Evolutionary conservation across 2,888 invertebrate genomes (phyloP).

Genomic region (Acronicta psi): DNA sequence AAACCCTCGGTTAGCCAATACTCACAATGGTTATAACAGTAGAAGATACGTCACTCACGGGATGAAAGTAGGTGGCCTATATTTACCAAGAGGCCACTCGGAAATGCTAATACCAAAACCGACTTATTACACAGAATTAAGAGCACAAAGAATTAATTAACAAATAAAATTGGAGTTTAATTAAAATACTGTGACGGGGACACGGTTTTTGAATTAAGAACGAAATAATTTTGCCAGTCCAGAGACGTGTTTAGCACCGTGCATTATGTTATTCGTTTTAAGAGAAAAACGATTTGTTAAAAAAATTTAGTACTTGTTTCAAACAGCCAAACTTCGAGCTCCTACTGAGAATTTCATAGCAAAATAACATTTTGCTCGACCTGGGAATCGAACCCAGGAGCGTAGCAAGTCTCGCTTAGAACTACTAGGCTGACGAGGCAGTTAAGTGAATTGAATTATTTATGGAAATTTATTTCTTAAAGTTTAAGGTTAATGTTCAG

Average conservation of each 20-base stretch:
- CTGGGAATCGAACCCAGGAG: too few relatives aligned
- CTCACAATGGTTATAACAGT: too few relatives aligned
- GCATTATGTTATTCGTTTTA: constrained; percentile 21
- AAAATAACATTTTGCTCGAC: too few relatives aligned
- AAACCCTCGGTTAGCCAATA: too few relatives aligned
- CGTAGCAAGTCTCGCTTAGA: too few relatives aligned
- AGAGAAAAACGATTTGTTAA: constrained; percentile 10
- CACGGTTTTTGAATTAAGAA: constrained; percentile 51
- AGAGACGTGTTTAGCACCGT: constrained; percentile 5
- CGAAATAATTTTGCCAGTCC: constrained; percentile 20
- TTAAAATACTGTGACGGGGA: constrained; percentile 49
- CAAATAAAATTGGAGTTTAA: constrained; percentile 40
- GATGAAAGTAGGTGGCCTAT: not conserved
- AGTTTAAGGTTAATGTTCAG: too few relatives aligned
- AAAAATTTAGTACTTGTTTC: too few relatives aligned
- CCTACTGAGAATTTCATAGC: too few relatives aligned
- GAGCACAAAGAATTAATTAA: constrained; percentile 33
- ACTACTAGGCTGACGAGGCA: too few relatives aligned
- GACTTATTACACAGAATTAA: constrained; percentile 8
- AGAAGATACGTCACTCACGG: not conserved
- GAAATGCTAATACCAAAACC: constrained; percentile 6
- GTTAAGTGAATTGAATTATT: too few relatives aligned
- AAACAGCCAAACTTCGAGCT: too few relatives aligned
- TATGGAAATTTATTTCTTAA: too few relatives aligned
- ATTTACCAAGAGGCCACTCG: not conserved